These are phyloP conservation scores for Trididemnum nubilum DNA, from an alignment of 23 tunicate species.

Conservation along the genomic window DNA sequence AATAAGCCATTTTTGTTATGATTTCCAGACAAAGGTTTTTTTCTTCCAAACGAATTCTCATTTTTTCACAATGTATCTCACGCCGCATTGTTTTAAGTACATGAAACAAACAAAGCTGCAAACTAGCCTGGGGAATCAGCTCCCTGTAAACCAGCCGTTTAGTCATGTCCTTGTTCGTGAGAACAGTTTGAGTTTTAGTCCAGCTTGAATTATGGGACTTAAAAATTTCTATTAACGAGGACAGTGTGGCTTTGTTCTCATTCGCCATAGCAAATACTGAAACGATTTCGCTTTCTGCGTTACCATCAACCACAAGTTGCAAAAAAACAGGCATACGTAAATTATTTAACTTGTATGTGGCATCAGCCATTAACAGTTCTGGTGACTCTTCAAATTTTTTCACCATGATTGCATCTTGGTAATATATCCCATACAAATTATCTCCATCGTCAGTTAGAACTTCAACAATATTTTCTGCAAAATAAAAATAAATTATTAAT, in stretches of 20 bases:
- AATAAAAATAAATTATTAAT: too few species aligned
- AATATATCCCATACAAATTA: too few species aligned
- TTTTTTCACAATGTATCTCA: neutral
- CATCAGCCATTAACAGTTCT: conserved; percentile 28
- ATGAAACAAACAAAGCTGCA: neutral
- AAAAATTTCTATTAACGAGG: neutral
- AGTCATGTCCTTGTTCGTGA: neutral
- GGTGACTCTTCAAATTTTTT: too few species aligned
- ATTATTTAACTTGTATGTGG: conserved; percentile 11
- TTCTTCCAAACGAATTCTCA: neutral
- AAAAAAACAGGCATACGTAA: conserved; percentile 7
- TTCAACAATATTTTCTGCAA: conserved; percentile 10
- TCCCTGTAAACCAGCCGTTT: neutral
- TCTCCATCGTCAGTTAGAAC: conserved; percentile 14
- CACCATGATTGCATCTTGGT: too few species aligned
- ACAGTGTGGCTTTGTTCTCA: neutral
- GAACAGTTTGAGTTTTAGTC: neutral
- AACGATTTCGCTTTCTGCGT: conserved; percentile 21
- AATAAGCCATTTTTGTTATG: neutral
- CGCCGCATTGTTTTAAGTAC: neutral
- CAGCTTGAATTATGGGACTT: neutral
- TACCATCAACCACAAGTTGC: conserved; percentile 23
- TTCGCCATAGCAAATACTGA: conserved; percentile 12
- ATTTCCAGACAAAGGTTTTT: neutral
- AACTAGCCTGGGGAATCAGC: neutral